Evolutionary conservation across 2,888 invertebrate species (phyloP).

Genomic region (Neuroscelio doddi): DNA sequence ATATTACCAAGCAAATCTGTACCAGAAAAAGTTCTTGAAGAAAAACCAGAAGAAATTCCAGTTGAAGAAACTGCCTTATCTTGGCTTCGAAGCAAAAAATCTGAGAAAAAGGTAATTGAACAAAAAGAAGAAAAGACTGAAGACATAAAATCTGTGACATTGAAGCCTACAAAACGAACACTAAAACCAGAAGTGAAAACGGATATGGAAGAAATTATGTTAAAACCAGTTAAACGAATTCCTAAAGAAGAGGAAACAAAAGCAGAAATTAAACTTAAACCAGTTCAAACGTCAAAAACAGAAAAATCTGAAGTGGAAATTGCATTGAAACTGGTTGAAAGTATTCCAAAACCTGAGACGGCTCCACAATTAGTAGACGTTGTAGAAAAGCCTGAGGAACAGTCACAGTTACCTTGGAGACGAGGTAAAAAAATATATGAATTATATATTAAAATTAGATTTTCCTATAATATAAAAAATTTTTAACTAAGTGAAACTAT

Average conservation of each 20-base stretch:
- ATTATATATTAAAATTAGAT: conserved; percentile 18
- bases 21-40: background rate
- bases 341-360: conserved; percentile 31
- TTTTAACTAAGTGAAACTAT: conserved; percentile 29
- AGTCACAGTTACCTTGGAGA: conserved; percentile 53
- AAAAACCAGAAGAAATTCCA: conserved; percentile 22
- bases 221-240: conserved; percentile 42
- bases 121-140: conserved; percentile 47
- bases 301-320: conserved; percentile 49
- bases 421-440: conserved; percentile 40
- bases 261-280: conserved; percentile 63
- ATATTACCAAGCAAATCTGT: conserved; percentile 17
- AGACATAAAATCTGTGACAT: conserved; percentile 23
- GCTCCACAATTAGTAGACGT: conserved; percentile 52
- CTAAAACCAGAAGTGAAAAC: conserved; percentile 52
- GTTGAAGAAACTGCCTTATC: conserved; percentile 34
- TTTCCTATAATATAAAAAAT: conserved; percentile 8
- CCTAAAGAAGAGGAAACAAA: conserved; percentile 39
- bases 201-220: conserved; percentile 47
- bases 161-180: conserved; percentile 52
- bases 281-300: conserved; percentile 45
- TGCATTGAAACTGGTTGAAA: conserved; percentile 41
- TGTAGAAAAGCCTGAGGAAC: conserved; percentile 49
- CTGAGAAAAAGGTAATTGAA: conserved; percentile 22
- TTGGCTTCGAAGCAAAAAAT: conserved; percentile 45